Base-by-base conservation (phyloP, 2,797 vertebrate species). In the Pipistrellus nathusii region DNA sequence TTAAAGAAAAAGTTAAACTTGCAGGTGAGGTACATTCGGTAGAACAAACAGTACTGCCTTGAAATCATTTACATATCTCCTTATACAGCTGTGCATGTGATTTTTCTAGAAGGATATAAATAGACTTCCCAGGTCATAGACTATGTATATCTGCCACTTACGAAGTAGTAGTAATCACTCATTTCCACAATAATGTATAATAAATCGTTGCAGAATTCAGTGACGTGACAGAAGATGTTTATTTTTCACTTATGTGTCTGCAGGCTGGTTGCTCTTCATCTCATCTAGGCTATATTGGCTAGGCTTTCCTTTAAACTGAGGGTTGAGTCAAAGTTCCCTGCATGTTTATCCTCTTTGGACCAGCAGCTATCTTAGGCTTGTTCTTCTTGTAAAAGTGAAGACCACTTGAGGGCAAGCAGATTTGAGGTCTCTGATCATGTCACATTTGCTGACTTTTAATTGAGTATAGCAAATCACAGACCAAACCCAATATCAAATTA, bases 71-170 rank as follows among this genome's bases (percentile, higher is more conserved):
- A 68, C 10, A 9, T 35, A 41, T 83, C n/a, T 73, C 53, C 11
- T 46, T 38, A 64, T 1, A 57, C 2, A 13, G n/a, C 15, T 4
- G 0, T 41, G n/a, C 3, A 0, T 57, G 25, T 10, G 6, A 44
- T n/a, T 62, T 1, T 1, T 84, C 25, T 66, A 76, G 18, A n/a
- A 92, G 41, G 25, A 72, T 21, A 73, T 30, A 90, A 46, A 59
- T 38, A 8, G 25, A 90, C 75, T 73, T 41, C 12, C 12, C 62
- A 27, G 8, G 4, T 78, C 6, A 35, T 8, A 77, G 27, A 41
- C 32, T 59, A 8, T n/a, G 25, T 76, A 44, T 3, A 57, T 30
- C 6, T 77, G 20, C 27, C 75, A 83, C 7, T 59, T 85, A 78
- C 57, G 1, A 71, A 25, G 0, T 88, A 57, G 46, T n/a, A 80